phyloP scores from a whole-genome alignment of 2,113 vertebrate species.

The Paradoxurus hermaphroditus region DNA sequence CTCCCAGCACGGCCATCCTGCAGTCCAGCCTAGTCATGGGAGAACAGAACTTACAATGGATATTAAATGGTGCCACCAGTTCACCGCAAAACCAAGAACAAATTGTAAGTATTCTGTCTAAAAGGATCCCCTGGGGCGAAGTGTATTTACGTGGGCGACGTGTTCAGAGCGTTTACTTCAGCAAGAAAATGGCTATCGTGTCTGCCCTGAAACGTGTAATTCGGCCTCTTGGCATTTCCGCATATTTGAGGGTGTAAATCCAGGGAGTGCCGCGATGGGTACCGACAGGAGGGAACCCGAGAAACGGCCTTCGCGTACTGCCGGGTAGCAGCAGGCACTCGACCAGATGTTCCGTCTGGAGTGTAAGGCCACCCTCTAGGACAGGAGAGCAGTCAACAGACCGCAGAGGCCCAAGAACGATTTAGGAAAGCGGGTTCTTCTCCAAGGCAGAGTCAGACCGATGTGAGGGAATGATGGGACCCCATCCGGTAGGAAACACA shows the following conservation, averaged over 20 bases:
- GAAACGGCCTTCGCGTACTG: neutral
- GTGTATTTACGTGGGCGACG: neutral
- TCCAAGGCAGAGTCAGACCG: neutral
- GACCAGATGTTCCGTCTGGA: neutral
- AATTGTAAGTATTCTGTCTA: constrained; percentile 84
- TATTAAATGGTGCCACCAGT: constrained; percentile 93
- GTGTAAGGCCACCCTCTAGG: neutral
- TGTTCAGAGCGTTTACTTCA: neutral
- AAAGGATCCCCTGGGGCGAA: neutral
- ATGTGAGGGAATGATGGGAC: neutral
- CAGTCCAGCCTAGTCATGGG: constrained; percentile 96
- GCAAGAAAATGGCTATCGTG: neutral
- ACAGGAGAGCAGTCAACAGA: neutral
- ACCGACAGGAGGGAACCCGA: neutral
- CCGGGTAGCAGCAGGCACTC: too few relatives aligned
- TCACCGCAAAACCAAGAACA: constrained; percentile 91
- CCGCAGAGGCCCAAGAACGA: neutral
- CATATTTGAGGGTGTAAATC: neutral
- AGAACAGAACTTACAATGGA: constrained; percentile 98
- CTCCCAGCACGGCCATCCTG: constrained; percentile 90
- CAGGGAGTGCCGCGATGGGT: neutral
- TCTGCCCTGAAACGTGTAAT: neutral
- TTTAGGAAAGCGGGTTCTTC: neutral
- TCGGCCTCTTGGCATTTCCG: neutral
- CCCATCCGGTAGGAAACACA: neutral